Conservation (phyloP, 1,140 invertebrate genomes). For the Mycetomoellerius zeteki region DNA sequence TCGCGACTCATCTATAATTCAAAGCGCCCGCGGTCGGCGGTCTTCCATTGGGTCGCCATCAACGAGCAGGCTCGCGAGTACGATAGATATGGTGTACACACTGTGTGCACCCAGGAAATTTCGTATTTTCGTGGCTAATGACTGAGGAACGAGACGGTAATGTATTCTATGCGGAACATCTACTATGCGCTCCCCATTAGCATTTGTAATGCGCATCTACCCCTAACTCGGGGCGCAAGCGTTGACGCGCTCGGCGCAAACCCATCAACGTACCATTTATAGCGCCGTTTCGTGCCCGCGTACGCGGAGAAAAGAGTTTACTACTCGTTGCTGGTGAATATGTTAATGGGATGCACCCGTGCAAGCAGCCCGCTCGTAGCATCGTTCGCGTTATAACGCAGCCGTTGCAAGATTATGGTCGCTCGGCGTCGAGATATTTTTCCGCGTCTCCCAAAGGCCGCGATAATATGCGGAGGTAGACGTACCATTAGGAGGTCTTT, state of each 20-base stretch:
- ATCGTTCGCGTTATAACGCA: constrained; percentile 33
- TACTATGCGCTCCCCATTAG: constrained; percentile 85
- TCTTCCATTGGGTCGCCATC: constrained; percentile 58
- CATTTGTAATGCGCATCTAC: constrained; percentile 85
- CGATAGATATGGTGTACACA: constrained; percentile 57
- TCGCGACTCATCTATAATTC: constrained; percentile 58
- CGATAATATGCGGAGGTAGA: constrained; percentile 66
- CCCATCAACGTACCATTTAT: constrained; percentile 83
- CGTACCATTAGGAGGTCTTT: constrained; percentile 70
- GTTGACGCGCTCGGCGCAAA: constrained; percentile 78
- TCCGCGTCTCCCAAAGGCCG: constrained; percentile 57
- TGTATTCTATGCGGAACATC: constrained; percentile 85
- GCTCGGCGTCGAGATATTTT: constrained; percentile 59
- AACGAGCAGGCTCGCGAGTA: constrained; percentile 47
- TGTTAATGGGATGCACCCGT: constrained; percentile 73
- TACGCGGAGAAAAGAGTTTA: constrained; percentile 72
- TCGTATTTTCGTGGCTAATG: constrained; percentile 85
- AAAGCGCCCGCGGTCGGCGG: constrained; percentile 42
- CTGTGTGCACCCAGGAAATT: constrained; percentile 78
- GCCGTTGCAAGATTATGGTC: constrained; percentile 47
- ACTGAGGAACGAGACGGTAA: constrained; percentile 85
- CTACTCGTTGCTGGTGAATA: constrained; percentile 70
- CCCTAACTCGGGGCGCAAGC: constrained; percentile 74
- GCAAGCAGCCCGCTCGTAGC: constrained; percentile 26
- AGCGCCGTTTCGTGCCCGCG: constrained; percentile 72